Conservation (phyloP, 2,888 invertebrate species). For the Vanessa cardui region DNA sequence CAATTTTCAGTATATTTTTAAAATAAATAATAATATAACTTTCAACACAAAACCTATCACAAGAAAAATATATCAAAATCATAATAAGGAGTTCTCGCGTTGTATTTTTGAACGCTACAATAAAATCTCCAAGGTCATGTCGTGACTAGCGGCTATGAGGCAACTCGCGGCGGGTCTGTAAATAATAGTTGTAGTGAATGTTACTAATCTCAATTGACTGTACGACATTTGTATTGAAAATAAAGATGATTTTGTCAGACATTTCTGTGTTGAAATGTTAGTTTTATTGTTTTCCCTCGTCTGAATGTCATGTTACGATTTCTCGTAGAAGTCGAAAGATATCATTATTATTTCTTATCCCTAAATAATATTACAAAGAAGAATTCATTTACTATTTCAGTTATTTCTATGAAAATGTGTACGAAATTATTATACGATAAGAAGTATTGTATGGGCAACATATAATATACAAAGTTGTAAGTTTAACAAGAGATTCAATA, state of each 20-base stretch:
- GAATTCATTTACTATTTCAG: no score
- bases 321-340: not conserved
- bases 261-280: not conserved
- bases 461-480: no score
- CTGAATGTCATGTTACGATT: no score
- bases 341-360: not conserved
- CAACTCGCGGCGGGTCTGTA: not conserved
- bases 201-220: constrained; percentile 20
- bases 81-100: not conserved
- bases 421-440: no score
- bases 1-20: not conserved
- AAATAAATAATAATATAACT: no score
- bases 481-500: no score
- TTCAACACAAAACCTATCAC: not conserved
- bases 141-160: constrained; percentile 19
- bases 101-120: not conserved
- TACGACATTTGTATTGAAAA: constrained; percentile 24
- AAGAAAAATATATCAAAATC: not conserved
- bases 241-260: not conserved
- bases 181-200: constrained; percentile 7
- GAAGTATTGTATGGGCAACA: no score
- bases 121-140: not conserved
- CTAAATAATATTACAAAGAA: no score
- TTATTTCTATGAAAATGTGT: no score
- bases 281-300: not conserved